These are phyloP conservation scores for Deroplatys truncata DNA, from an alignment of 2,888 invertebrate genomes.

Conservation along the genomic window DNA sequence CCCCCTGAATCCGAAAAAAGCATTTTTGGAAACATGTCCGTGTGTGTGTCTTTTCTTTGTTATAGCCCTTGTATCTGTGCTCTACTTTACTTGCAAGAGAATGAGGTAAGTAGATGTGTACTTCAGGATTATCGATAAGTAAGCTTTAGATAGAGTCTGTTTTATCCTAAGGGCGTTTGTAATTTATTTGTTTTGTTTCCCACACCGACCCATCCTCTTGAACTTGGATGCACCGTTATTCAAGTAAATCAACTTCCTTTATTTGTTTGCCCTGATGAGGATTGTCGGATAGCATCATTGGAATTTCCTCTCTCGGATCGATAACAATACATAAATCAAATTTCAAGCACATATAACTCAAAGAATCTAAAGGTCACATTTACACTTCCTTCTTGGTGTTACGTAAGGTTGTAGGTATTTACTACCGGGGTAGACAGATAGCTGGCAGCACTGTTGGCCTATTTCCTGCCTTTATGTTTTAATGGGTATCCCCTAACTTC, in stretches of 20 bases:
- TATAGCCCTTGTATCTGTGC: too few species aligned
- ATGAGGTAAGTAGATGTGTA: too few species aligned
- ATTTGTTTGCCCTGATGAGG: background rate
- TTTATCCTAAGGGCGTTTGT: too few species aligned
- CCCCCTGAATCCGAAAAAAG: too few species aligned
- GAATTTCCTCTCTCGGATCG: background rate
- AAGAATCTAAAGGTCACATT: background rate
- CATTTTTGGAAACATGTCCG: too few species aligned
- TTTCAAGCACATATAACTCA: background rate
- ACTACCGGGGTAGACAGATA: background rate
- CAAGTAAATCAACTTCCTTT: background rate
- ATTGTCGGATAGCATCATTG: background rate
- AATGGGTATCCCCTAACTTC: background rate
- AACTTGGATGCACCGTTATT: background rate
- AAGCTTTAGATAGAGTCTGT: too few species aligned
- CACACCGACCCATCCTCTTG: background rate
- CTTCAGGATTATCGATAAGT: too few species aligned
- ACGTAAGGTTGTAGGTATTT: background rate
- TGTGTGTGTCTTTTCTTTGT: too few species aligned
- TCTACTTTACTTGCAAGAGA: too few species aligned
- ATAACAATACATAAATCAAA: background rate
- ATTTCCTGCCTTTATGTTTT: slow-evolving; percentile 1
- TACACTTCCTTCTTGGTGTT: background rate
- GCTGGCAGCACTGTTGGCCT: background rate
- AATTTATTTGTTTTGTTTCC: too few species aligned